Percentiles rank a stretch among this genome's conserved stretches.
phyloP scores from a whole-genome alignment of 2,797 vertebrate genomes.

The Tangara arthus region DNA sequence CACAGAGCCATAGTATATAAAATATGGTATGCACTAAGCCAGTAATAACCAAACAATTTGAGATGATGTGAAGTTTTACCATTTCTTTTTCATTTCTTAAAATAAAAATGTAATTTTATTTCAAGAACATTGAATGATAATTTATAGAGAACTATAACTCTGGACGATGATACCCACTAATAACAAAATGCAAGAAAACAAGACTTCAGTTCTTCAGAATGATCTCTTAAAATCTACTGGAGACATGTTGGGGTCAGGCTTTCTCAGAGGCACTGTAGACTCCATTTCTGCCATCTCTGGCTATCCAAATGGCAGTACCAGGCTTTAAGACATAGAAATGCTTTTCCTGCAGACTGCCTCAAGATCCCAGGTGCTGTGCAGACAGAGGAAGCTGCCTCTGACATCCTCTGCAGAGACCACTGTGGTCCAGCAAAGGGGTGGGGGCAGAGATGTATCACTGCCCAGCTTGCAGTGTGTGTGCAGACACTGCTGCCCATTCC shows the following conservation, averaged over 20 bases:
- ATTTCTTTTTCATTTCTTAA: not conserved
- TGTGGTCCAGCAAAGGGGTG: rapidly evolving
- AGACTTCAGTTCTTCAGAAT: not conserved
- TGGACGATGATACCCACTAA: not conserved
- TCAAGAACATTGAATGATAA: not conserved
- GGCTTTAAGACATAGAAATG: not conserved
- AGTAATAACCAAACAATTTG: not conserved
- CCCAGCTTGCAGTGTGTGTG: rapidly evolving
- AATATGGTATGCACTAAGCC: not conserved
- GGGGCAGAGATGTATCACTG: not conserved
- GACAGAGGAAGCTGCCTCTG: not conserved
- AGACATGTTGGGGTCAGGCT: not conserved
- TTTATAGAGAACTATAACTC: not conserved
- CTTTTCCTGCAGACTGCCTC: not conserved
- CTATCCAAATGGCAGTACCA: not conserved
- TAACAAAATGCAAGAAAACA: not conserved
- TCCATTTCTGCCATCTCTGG: not conserved
- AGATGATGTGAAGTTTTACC: not conserved
- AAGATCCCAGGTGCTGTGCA: not conserved
- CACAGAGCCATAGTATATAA: not conserved
- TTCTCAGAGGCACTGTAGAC: not conserved
- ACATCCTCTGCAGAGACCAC: not conserved
- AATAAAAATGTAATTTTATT: not conserved
- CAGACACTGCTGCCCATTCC: not conserved
- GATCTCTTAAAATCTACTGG: not conserved